These are phyloP conservation scores for Exocentrus adspersus DNA, from an alignment of 2,888 invertebrate genomes.

Conservation along the genomic window DNA sequence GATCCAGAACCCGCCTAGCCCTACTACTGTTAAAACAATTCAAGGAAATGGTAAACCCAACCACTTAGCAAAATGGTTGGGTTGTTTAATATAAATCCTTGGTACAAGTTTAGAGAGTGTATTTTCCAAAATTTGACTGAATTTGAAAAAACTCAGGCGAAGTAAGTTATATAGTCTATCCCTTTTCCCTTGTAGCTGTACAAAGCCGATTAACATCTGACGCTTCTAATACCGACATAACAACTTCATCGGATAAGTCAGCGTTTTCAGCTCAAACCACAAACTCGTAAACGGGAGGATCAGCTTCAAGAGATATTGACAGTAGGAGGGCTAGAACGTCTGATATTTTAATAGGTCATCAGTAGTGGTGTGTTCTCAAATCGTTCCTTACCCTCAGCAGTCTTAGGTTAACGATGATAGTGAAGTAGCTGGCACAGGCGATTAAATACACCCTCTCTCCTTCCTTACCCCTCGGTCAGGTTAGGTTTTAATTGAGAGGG, in stretches of 20 bases:
- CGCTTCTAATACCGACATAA: neutral
- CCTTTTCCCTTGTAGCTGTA: neutral
- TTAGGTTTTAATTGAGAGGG: conserved; percentile 3
- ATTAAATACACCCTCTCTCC: neutral
- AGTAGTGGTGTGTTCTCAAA: neutral
- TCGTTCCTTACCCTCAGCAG: neutral
- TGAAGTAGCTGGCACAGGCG: neutral
- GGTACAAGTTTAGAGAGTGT: too few relatives aligned
- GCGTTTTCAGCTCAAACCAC: conserved; percentile 5
- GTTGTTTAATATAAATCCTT: too few relatives aligned
- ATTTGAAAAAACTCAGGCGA: too few relatives aligned
- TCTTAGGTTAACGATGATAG: neutral
- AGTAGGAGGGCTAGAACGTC: neutral
- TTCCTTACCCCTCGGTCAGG: neutral
- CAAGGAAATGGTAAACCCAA: too few relatives aligned
- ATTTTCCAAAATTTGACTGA: too few relatives aligned
- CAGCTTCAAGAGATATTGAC: conserved; percentile 11
- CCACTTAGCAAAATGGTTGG: too few relatives aligned
- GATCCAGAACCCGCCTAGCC: too few relatives aligned
- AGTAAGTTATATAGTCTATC: neutral
- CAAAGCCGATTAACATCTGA: neutral
- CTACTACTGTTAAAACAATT: too few relatives aligned
- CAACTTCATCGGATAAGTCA: neutral
- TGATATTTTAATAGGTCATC: conserved; percentile 14
- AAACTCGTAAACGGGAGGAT: conserved; percentile 8